Evolutionary conservation across 2,888 invertebrate genomes (phyloP).

Genomic region (Pachycephus smyrnensis): DNA sequence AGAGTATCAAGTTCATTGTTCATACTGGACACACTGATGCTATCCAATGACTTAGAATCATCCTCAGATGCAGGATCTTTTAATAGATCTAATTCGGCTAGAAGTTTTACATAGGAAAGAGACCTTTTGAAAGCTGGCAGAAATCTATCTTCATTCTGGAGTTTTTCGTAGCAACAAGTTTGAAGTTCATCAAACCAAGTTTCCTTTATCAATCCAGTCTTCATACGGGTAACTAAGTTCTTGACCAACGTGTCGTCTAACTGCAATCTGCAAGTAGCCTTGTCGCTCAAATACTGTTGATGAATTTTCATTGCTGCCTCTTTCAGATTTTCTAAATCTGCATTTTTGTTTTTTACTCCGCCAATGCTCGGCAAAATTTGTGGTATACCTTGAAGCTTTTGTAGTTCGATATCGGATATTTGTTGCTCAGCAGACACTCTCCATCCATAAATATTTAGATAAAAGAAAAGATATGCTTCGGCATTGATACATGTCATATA

Average conservation of each 20-base stretch:
- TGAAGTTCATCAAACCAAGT: slow-evolving; percentile 89
- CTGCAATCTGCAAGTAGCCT: slow-evolving; percentile 74
- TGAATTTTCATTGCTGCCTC: slow-evolving; percentile 81
- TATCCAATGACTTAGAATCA: slow-evolving; percentile 71
- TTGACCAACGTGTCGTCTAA: slow-evolving; percentile 74
- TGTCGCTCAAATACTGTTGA: slow-evolving; percentile 82
- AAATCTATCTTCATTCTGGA: slow-evolving; percentile 72
- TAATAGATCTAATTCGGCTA: slow-evolving; percentile 79
- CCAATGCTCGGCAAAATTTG: slow-evolving; percentile 37
- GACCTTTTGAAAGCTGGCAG: slow-evolving; percentile 77
- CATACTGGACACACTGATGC: slow-evolving; percentile 69
- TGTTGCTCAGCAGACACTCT: slow-evolving; percentile 79
- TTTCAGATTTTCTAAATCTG: slow-evolving; percentile 67
- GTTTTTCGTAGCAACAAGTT: slow-evolving; percentile 75
- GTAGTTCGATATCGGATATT: slow-evolving; percentile 71
- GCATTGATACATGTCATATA: slow-evolving; percentile 78
- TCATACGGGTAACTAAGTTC: slow-evolving; percentile 73
- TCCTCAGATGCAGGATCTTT: slow-evolving; percentile 73
- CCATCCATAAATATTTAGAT: slow-evolving; percentile 78
- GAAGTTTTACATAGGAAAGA: slow-evolving; percentile 75
- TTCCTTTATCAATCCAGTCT: slow-evolving; percentile 75
- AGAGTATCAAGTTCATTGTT: slow-evolving; percentile 58
- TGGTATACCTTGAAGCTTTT: slow-evolving; percentile 62
- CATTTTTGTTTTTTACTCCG: slow-evolving; percentile 47
- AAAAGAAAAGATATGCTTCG: slow-evolving; percentile 81